Conservation (phyloP, 2,113 vertebrate genomes). For the Danio rerio region GRCz12tu NC_133183.1:21215001-21215500, state of each 20-base stretch:
- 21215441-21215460: not conserved
- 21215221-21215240: slow-evolving; percentile 8
- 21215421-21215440: slow-evolving; percentile 13
- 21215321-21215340: slow-evolving; percentile 38
- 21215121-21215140: not conserved
- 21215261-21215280: not conserved
- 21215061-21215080: slow-evolving; percentile 59
- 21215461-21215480: slow-evolving; percentile 23
- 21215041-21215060: slow-evolving; percentile 59
- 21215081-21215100: slow-evolving; percentile 7
- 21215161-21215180: not conserved
- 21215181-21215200: not conserved
- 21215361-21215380: slow-evolving; percentile 62
- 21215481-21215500: not conserved
- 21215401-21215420: slow-evolving; percentile 28
- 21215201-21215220: slow-evolving; percentile 43
- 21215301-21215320: slow-evolving; percentile 52
- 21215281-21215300: slow-evolving; percentile 67
- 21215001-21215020: slow-evolving; percentile 55
- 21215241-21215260: too few species aligned
- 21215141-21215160: not conserved
- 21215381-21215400: slow-evolving; percentile 52
- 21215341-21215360: slow-evolving; percentile 69
- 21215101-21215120: not conserved
- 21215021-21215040: slow-evolving; percentile 43